Conservation (phyloP, 2,888 invertebrate species). For the Ischnus inquisitorius region DNA sequence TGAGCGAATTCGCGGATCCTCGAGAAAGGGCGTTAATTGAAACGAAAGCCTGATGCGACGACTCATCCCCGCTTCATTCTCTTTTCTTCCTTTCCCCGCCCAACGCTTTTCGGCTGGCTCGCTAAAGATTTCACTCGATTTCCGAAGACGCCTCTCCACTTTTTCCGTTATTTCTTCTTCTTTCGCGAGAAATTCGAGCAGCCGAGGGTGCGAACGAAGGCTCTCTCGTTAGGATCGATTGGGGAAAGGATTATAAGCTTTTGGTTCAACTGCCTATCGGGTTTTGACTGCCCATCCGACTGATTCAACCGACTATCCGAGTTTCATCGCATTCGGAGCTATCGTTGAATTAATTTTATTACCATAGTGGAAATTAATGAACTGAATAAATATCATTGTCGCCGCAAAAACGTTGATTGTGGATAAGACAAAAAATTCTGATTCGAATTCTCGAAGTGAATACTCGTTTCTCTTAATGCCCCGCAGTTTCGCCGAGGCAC, state of each 20-base stretch:
- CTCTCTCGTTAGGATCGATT: slow-evolving; percentile 26
- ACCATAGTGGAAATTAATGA: neutral
- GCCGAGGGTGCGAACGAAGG: neutral
- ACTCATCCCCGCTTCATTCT: slow-evolving; percentile 65
- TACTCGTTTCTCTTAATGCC: slow-evolving; percentile 8
- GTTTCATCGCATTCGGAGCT: slow-evolving; percentile 9
- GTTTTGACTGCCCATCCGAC: too few relatives aligned
- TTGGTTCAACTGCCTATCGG: slow-evolving; percentile 19
- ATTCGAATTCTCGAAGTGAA: neutral
- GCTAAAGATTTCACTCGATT: slow-evolving; percentile 57
- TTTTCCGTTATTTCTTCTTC: slow-evolving; percentile 19
- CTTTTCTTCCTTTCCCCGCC: slow-evolving; percentile 27
- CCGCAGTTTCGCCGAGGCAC: neutral
- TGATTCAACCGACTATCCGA: too few relatives aligned
- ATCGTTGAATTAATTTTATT: neutral
- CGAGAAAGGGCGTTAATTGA: slow-evolving; percentile 80
- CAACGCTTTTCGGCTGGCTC: slow-evolving; percentile 40
- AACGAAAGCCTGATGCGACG: slow-evolving; percentile 75
- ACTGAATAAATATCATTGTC: neutral
- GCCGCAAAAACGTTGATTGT: neutral
- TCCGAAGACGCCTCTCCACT: slow-evolving; percentile 18
- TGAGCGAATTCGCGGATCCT: slow-evolving; percentile 67
- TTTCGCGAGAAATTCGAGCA: slow-evolving; percentile 18
- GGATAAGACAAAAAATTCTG: neutral
- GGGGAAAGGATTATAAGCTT: slow-evolving; percentile 38